Conservation (phyloP, 1,140 invertebrate species). For the Bombus turneri region DNA sequence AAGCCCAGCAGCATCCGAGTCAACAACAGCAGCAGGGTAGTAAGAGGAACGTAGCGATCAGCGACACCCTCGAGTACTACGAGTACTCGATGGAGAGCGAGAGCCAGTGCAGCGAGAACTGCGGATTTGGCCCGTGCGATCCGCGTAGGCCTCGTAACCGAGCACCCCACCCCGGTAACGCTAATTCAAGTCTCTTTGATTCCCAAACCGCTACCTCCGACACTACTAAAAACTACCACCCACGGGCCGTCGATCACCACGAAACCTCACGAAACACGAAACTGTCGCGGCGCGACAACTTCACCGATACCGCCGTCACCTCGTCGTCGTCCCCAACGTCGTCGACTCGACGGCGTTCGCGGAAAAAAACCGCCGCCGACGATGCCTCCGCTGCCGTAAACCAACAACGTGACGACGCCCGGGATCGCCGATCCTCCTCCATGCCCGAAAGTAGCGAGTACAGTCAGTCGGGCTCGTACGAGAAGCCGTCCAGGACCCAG, state of each 20-base stretch:
- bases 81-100: conserved; percentile 83
- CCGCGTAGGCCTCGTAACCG: conserved; percentile 81
- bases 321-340: conserved; percentile 32
- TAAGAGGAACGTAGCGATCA: conserved; percentile 82
- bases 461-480: conserved; percentile 79
- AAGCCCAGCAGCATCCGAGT: conserved; percentile 26
- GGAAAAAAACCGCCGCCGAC: conserved; percentile 54
- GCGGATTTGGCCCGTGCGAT: conserved; percentile 82
- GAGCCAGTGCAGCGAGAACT: conserved; percentile 82
- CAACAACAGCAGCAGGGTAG: conserved; percentile 68
- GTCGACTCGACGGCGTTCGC: conserved; percentile 52
- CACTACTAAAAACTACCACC: conserved; percentile 80
- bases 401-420: conserved; percentile 67
- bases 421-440: conserved; percentile 79
- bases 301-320: conserved; percentile 29
- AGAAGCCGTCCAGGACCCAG: conserved; percentile 78
- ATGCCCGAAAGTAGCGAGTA: conserved; percentile 81
- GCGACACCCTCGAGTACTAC: conserved; percentile 81
- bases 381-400: conserved; percentile 45
- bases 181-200: conserved; percentile 83
- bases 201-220: conserved; percentile 83
- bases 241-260: conserved; percentile 70
- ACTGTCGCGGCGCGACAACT: conserved; percentile 64
- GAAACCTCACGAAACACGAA: conserved; percentile 68
- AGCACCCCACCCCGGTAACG: conserved; percentile 82